Base-by-base conservation (phyloP, 1,140 invertebrate species). In the Neodiprion virginianus region DNA sequence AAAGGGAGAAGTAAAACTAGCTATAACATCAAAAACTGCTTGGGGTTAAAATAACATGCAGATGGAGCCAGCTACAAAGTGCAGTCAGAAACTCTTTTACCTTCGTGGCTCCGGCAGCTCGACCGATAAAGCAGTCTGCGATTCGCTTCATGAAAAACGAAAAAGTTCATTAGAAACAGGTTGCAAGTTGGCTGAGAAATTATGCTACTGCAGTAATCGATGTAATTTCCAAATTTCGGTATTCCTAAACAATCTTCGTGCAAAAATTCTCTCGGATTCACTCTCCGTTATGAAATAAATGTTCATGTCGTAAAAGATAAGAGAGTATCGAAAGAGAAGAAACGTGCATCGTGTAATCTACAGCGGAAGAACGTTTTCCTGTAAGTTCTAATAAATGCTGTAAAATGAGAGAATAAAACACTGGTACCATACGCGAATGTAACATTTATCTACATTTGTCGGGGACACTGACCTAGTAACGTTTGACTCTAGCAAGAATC, bases 91-190 rank as follows among this genome's bases (percentile, higher is more conserved):
- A 28, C 67, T 75, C 83, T 85, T 82, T 88, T 88, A 88, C 87
- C 87, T 88, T 83, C 85, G 85, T 77, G 83, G 83, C 73, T 87
- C 84, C 81, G 83, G 75, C 79, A 79, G 78, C 77, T 86, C 85
- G 77, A 87, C 82, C 66, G 83, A 86, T 84, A 88, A 87, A 50
- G 21, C 83, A 79, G 75, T 81, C 79, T 78, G 79, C 79, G 79
- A 17, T 69, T 81, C 80, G 86, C 86, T 88, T 88, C 80, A 84
- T 83, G 81, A 81, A 81, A 84, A 84, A 84, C 80, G 84, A 83
- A 72, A 81, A 81, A 76, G 74, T 7, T 12, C n/a, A 61, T 61
- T 61, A 61, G 53, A 61, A 61, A 61, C 53, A 40, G 28, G 28
- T 40, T 40, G 28, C 28, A 40, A 40, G 28, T 40, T 40, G 28